Conservation (phyloP, 1,140 invertebrate species). For the Formica selysi region DNA sequence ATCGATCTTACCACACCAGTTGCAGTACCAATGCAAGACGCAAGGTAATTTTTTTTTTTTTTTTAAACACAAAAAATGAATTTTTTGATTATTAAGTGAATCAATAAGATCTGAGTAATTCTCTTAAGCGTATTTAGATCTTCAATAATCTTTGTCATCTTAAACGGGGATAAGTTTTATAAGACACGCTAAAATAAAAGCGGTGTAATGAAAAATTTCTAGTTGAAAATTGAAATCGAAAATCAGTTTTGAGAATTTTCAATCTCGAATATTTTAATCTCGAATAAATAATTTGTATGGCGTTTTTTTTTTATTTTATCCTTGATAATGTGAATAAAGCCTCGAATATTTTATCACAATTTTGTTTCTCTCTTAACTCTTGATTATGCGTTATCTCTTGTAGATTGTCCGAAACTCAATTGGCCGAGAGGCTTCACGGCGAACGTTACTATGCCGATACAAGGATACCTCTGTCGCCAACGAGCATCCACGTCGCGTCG, state of each 20-base stretch:
- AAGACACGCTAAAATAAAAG: background rate
- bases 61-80: background rate
- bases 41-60: slow-evolving; percentile 75
- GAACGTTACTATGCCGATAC: slow-evolving; percentile 82
- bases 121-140: background rate
- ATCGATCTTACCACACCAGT: slow-evolving; percentile 89
- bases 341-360: background rate
- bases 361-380: background rate
- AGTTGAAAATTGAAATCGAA: background rate
- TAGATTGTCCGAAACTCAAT: slow-evolving; percentile 83
- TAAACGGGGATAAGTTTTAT: background rate
- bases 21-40: slow-evolving; percentile 86
- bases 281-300: background rate
- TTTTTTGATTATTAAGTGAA: background rate
- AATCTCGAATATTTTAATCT: background rate
- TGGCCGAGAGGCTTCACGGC: slow-evolving; percentile 83
- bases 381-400: slow-evolving; percentile 1
- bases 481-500: slow-evolving; percentile 59
- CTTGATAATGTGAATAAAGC: background rate
- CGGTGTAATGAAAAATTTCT: background rate
- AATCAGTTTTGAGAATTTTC: background rate
- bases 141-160: background rate
- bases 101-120: slow-evolving; percentile 14
- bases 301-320: background rate
- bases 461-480: slow-evolving; percentile 82